Base-by-base conservation (phyloP, 2,113 vertebrate species). In the Colistium nudipinnis region DNA sequence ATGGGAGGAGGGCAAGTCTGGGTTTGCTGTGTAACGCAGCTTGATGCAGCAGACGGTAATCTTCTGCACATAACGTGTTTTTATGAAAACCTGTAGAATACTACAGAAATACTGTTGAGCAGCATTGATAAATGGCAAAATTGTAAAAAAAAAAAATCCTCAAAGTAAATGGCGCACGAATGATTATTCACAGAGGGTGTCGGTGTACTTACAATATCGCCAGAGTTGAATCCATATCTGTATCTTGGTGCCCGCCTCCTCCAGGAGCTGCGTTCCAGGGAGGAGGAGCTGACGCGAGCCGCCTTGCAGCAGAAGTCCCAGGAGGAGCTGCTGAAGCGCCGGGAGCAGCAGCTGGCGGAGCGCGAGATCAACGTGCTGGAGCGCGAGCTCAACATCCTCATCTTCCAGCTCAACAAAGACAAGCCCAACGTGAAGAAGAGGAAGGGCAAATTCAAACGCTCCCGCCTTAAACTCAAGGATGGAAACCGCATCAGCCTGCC, bases 401-500 rank as follows among this genome's bases (percentile, higher is more conserved):
- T 99, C 65, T 95, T 97, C 87, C 97, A 99, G 88, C 92, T 98
- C 62, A 98, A 95, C 90, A 96, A 96, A 90, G 97, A 98, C 87
- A 96, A 96, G 62, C 96, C 96, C 63, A 96, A 96, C 17, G 96
- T 97, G 20, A 97, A 96, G 88, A 98, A 95, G 91, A 93, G 96
- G 86, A 98, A 97, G 87, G 97, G 96, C 62, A 97, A 96, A 81
- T 98, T 98, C 78, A 95, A 94, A 86, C 95, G 94, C 28, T 95
- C 95, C 36, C 94, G 96, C 6, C 91, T 96, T 14, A 98, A 96
- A 86, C 93, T 97, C 66, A 97, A 95, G 89, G 97, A 99, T 16
- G 96, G 96, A 4, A 96, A 96, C 88, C 94, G 96, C 69, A 99
- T 99, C 91, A 99, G 97, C 70, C 89, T 99, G 62, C 97, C 97